Base-by-base conservation (phyloP, 2,888 invertebrate genomes). In the Perizoma flavofasciatum region DNA sequence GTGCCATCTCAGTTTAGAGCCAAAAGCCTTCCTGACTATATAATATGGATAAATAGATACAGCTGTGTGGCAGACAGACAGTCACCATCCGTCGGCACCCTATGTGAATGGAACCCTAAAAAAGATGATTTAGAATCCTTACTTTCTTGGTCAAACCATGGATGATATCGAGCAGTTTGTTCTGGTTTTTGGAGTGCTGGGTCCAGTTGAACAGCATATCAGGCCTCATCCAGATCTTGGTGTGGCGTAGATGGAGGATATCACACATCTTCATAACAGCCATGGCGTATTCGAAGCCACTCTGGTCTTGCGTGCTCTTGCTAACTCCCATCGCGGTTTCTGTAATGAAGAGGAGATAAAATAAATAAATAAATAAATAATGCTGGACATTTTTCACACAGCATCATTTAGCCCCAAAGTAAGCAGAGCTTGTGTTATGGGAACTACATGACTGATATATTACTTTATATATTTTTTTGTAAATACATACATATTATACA, bases 211-310 rank as follows among this genome's bases (percentile, higher is more conserved):
- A 97, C 5, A 97, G 85, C 77, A 96, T 88, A 75, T 97, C 96
- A 7, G 96, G 95, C 76, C 96, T 93, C 57, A 97, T 88, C 94
- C 96, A 96, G 54, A 96, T 85, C 83, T 95, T 96, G 37, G 96
- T 96, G 73, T 97, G 97, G 71, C 97, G 95, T 63, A 96, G 86
- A 76, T 97, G 97, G 0, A 97, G 93, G 71, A 97, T 97, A 73
- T 96, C 96, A 74, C 96, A 96, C 96, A 97, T 96, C 79, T 97
- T 96, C 96, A 97, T 97, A 5, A 97, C 97, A 65, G 97, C 97
- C 94, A 96, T 95, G 0, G 97, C 97, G 73, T 97, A 97, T 84
- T 97, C 97, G 74, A 95, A 96, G 43, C 96, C 96, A 66, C 96
- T 96, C 78, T 95, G 94, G 69, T 95, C 96, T 85, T 97, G 97